Evolutionary conservation across 2,888 invertebrate species (phyloP).

Genomic region (Lamellibrachia columna): DNA sequence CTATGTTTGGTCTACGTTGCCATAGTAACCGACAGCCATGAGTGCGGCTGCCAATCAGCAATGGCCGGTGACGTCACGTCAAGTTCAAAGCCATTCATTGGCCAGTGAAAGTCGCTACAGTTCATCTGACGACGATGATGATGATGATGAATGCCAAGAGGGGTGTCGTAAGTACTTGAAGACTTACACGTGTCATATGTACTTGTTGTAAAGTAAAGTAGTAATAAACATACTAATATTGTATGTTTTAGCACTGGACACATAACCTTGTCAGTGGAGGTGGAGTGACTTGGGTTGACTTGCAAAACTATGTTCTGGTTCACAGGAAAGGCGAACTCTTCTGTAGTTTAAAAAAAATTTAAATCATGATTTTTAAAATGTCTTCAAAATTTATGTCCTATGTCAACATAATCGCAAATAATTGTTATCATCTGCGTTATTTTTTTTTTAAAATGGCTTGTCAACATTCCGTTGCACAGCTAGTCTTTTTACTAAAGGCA

Average conservation of each 20-base stretch:
- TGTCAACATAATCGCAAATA: too few species aligned
- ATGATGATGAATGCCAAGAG: neutral
- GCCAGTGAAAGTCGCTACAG: neutral
- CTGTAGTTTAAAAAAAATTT: too few species aligned
- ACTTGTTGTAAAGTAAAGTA: neutral
- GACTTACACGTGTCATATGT: neutral
- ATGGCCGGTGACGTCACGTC: slow-evolving; percentile 12
- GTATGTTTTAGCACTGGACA: too few species aligned
- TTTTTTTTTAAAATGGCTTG: too few species aligned
- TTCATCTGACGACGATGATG: neutral
- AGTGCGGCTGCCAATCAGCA: neutral
- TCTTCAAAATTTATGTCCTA: neutral
- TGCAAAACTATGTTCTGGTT: too few species aligned
- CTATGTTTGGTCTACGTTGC: neutral
- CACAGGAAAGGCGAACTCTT: too few species aligned
- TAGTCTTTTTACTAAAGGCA: neutral
- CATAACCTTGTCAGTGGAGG: too few species aligned
- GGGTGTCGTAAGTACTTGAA: slow-evolving; percentile 8
- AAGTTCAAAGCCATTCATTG: neutral
- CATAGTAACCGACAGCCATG: neutral
- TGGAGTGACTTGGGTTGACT: too few species aligned
- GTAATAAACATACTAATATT: neutral
- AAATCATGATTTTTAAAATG: neutral
- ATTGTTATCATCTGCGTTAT: too few species aligned
- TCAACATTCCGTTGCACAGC: neutral